These are phyloP conservation scores for Pluvialis apricaria DNA, from an alignment of 2,113 vertebrate genomes.

Conservation along the genomic window DNA sequence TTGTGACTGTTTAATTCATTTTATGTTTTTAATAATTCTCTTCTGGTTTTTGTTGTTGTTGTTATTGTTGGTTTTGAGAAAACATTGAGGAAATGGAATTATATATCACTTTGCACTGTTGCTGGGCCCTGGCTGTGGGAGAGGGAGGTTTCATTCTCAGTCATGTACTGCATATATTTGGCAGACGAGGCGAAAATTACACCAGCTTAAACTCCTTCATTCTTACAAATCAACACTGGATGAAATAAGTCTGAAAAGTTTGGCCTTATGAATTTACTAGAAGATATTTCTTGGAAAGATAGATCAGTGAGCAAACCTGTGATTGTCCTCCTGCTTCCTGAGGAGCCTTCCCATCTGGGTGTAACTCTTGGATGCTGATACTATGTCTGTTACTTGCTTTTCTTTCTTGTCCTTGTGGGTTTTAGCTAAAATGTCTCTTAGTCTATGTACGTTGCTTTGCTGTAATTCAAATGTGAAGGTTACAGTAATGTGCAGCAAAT, in stretches of 20 bases:
- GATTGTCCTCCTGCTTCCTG: not conserved
- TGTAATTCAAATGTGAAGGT: not conserved
- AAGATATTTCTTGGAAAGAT: not conserved
- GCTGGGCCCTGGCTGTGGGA: not conserved
- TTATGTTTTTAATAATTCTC: constrained; percentile 17
- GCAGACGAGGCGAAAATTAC: not conserved
- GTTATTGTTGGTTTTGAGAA: not conserved
- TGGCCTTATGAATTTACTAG: not conserved
- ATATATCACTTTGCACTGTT: not conserved
- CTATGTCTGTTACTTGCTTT: not conserved
- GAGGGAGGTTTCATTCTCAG: not conserved
- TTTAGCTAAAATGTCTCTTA: not conserved
- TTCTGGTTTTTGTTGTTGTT: not conserved
- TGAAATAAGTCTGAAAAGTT: not conserved
- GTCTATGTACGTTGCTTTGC: not conserved
- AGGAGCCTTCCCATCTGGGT: not conserved
- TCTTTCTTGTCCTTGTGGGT: not conserved
- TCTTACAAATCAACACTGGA: not conserved
- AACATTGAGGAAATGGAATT: not conserved
- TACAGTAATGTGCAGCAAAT: not conserved
- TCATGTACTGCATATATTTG: not conserved
- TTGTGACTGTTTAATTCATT: not conserved
- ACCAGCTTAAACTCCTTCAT: not conserved
- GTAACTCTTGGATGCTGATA: not conserved
- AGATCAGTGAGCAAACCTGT: not conserved